Evolutionary conservation across 2,113 vertebrate species (phyloP).

Genomic region (Tachysurus vachellii): DNA sequence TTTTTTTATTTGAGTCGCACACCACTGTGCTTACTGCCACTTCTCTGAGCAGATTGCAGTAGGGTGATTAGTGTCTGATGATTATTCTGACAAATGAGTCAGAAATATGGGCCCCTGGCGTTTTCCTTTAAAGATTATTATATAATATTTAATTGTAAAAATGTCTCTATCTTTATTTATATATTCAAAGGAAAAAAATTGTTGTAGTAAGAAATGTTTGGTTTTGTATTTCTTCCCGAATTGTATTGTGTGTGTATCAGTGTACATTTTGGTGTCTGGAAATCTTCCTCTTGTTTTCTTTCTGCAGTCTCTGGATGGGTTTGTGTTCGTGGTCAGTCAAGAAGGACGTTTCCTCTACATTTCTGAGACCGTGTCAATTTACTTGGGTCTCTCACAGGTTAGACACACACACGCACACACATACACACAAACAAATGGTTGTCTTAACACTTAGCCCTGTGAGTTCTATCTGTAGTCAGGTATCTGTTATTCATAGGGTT

Average conservation of each 20-base stretch:
- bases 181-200: constrained; percentile 8
- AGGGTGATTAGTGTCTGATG: constrained; percentile 30
- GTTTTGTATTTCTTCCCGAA: neutral
- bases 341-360: constrained; percentile 92
- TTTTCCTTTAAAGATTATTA: constrained; percentile 24
- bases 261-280: neutral
- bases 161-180: neutral
- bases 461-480: constrained; percentile 57
- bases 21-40: constrained; percentile 43
- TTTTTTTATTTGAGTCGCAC: constrained; percentile 74
- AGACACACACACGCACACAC: constrained; percentile 56
- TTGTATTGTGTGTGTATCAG: neutral
- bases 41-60: constrained; percentile 20
- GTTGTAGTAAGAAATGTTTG: neutral
- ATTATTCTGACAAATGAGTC: constrained; percentile 21
- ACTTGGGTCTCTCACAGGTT: constrained; percentile 91
- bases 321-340: constrained; percentile 88
- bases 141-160: constrained; percentile 14
- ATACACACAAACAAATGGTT: neutral
- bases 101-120: neutral
- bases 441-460: constrained; percentile 47
- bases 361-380: constrained; percentile 91
- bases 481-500: constrained; percentile 47
- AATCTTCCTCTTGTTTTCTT: constrained; percentile 16
- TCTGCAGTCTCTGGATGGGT: constrained; percentile 86